Percentiles rank a stretch among this genome's conserved stretches.
phyloP scores from a whole-genome alignment of 2,888 invertebrate genomes.

The Ectemnius cavifrons region DNA sequence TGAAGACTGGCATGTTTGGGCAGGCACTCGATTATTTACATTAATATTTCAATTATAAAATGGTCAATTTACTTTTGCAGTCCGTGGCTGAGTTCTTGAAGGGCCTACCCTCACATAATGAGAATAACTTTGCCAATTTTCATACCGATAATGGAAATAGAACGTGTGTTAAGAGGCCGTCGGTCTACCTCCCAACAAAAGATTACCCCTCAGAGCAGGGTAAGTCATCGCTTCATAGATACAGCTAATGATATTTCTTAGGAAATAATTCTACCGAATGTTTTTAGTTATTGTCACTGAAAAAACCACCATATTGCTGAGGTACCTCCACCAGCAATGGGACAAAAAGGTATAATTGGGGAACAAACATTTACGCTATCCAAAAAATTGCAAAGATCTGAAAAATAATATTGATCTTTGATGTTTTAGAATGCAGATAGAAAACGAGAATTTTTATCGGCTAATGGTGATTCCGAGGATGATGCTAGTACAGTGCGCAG shows the following conservation, averaged over 20 bases:
- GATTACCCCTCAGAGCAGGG: slow-evolving; percentile 96
- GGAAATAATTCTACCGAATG: slow-evolving; percentile 30
- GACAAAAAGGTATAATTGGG: slow-evolving; percentile 87
- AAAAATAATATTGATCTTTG: neutral
- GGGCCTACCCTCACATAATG: slow-evolving; percentile 93
- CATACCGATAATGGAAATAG: slow-evolving; percentile 91
- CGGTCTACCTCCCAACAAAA: slow-evolving; percentile 95
- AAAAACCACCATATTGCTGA: slow-evolving; percentile 94
- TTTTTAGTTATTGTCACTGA: slow-evolving; percentile 95
- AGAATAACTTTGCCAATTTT: slow-evolving; percentile 93
- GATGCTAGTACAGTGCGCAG: slow-evolving; percentile 81
- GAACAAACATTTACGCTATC: neutral
- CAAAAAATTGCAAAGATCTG: neutral
- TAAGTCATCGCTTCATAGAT: slow-evolving; percentile 77
- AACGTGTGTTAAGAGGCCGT: slow-evolving; percentile 90
- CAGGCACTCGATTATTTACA: neutral
- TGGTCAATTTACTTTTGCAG: slow-evolving; percentile 79
- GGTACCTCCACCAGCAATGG: slow-evolving; percentile 97
- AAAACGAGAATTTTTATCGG: slow-evolving; percentile 80
- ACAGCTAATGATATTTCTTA: neutral
- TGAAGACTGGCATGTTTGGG: too few relatives aligned
- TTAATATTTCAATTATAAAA: neutral
- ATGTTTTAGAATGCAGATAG: slow-evolving; percentile 80
- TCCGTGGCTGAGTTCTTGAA: slow-evolving; percentile 94
- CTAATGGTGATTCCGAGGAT: slow-evolving; percentile 79